A percentile compares a stretch with the other conserved stretches of the same genome.
These are phyloP conservation scores for Phylloscopus whistleri DNA, from an alignment of 2,113 vertebrate genomes.

Conservation along the genomic window DNA sequence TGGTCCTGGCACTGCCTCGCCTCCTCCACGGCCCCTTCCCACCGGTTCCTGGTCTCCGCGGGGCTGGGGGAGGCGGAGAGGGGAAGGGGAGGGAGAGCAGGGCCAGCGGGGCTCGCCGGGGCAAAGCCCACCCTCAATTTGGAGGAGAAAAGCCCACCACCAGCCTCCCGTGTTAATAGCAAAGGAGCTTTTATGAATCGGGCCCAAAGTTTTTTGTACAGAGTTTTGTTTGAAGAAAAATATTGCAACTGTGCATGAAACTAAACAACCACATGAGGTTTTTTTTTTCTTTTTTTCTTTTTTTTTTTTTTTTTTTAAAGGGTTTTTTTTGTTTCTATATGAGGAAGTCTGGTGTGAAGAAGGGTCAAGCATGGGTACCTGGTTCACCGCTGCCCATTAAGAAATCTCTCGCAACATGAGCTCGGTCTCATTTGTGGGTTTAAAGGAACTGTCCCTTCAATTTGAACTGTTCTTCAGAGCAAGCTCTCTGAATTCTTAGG, in stretches of 20 bases:
- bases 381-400: slow-evolving; percentile 68
- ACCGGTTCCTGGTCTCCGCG: neutral
- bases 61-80: neutral
- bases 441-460: slow-evolving; percentile 40
- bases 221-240: slow-evolving; percentile 74
- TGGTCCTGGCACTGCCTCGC: neutral
- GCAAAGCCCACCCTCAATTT: neutral
- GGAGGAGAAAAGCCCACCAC: slow-evolving; percentile 28
- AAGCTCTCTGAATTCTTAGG: slow-evolving; percentile 68
- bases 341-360: slow-evolving; percentile 77
- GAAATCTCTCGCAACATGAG: slow-evolving; percentile 36
- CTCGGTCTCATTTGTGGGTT: slow-evolving; percentile 42
- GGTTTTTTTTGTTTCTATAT: slow-evolving; percentile 63
- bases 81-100: neutral
- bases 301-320: neutral
- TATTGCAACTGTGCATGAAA: slow-evolving; percentile 80
- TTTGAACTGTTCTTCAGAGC: slow-evolving; percentile 59
- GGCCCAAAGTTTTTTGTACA: slow-evolving; percentile 83
- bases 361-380: slow-evolving; percentile 77
- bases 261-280: slow-evolving; percentile 77
- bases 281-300: slow-evolving; percentile 42
- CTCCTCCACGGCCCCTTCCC: neutral
- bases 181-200: slow-evolving; percentile 80
- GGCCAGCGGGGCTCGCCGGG: neutral
- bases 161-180: slow-evolving; percentile 80